phyloP scores from a whole-genome alignment of 2,888 invertebrate genomes.

The Drosophila kanekoi region DNA sequence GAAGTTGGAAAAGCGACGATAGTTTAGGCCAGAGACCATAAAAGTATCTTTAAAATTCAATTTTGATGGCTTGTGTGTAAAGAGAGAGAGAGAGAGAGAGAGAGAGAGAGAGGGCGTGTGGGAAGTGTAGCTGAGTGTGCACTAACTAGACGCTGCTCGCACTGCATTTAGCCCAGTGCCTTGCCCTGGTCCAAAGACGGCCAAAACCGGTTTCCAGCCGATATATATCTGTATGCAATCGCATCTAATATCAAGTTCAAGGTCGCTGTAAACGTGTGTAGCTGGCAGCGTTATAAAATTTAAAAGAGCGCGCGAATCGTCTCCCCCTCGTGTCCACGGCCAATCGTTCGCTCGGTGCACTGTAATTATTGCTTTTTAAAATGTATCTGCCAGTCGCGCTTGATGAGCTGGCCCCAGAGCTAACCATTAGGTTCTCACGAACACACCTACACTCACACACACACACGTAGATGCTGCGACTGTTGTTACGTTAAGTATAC shows the following conservation, averaged over 20 bases:
- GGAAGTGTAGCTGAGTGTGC: constrained; percentile 27
- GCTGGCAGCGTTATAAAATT: constrained; percentile 50
- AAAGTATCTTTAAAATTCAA: constrained; percentile 66
- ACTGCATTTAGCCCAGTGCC: constrained; percentile 47
- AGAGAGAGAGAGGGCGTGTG: neutral
- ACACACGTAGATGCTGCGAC: neutral
- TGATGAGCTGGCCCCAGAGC: constrained; percentile 21
- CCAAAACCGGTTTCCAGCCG: constrained; percentile 62
- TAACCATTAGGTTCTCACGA: constrained; percentile 58
- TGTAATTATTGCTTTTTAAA: constrained; percentile 32
- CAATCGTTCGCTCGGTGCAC: neutral
- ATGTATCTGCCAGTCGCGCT: constrained; percentile 35
- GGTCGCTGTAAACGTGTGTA: constrained; percentile 68
- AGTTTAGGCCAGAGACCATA: constrained; percentile 30
- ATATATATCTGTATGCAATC: constrained; percentile 26
- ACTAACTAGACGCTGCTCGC: constrained; percentile 32
- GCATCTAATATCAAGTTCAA: constrained; percentile 84
- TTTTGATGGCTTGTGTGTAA: constrained; percentile 57
- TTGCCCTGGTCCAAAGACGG: constrained; percentile 30
- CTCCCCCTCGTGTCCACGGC: neutral
- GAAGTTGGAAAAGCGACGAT: constrained; percentile 7
- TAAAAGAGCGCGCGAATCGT: constrained; percentile 11
- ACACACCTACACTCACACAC: constrained; percentile 38
- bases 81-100: neutral
- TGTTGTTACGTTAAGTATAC: constrained; percentile 36